Percentiles rank a stretch among this genome's conserved stretches.
Evolutionary conservation across 2,888 invertebrate species (phyloP).

Genomic region (Aphidius colemani): DNA sequence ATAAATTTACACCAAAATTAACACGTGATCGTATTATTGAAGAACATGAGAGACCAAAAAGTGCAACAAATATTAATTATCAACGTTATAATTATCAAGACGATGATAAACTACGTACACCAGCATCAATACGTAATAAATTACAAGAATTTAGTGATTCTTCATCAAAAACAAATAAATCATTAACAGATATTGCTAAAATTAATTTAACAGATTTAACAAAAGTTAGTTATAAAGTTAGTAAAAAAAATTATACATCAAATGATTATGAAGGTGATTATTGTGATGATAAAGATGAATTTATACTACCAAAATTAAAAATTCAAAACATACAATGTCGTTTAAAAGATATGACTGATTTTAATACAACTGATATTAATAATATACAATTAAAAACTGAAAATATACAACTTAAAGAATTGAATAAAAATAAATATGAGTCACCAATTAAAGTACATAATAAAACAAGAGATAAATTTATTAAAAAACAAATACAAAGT

Average conservation of each 20-base stretch:
- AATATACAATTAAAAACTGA: conserved; percentile 31
- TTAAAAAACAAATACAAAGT: conserved; percentile 43
- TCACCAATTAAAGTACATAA: conserved; percentile 44
- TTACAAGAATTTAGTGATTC: conserved; percentile 36
- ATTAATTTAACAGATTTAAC: conserved; percentile 24
- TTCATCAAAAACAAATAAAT: conserved; percentile 23
- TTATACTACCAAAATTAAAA: conserved; percentile 27
- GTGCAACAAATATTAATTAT: conserved; percentile 29
- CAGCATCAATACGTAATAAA: conserved; percentile 34
- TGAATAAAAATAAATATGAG: conserved; percentile 41
- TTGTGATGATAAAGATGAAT: conserved; percentile 31
- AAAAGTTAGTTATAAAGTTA: conserved; percentile 5
- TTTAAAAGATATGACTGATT: conserved; percentile 37
- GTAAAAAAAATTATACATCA: conserved; percentile 25
- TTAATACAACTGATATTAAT: conserved; percentile 35
- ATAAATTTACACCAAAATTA: conserved; percentile 33
- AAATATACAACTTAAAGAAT: conserved; percentile 50
- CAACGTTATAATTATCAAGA: conserved; percentile 18
- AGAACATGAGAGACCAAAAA: conserved; percentile 37
- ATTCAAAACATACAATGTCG: conserved; percentile 35
- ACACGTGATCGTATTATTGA: conserved; percentile 39
- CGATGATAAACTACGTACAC: conserved; percentile 29
- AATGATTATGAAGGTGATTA: conserved; percentile 31
- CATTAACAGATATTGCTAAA: conserved; percentile 19
- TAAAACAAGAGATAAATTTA: conserved; percentile 35